A percentile compares a stretch with the other conserved stretches of the same genome.
phyloP scores from a whole-genome alignment of 2,797 vertebrate species.

The Anguilla obscura region DNA sequence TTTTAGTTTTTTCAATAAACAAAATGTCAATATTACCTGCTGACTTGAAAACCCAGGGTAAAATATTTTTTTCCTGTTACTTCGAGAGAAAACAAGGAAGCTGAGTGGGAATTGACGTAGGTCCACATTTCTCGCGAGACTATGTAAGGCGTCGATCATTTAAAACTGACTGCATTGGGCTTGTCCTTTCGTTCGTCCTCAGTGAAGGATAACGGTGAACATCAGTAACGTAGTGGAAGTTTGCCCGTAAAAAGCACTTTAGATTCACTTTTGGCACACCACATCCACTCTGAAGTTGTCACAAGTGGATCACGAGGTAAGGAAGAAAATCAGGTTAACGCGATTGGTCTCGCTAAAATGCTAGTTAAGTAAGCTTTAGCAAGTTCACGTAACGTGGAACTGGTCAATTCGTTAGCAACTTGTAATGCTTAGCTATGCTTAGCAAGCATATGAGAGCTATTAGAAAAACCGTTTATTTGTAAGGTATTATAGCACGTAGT shows the following conservation, averaged over 20 bases:
- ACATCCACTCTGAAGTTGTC: too few relatives aligned
- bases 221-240: too few relatives aligned
- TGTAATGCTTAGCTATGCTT: neutral
- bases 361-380: neutral
- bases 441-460: too few relatives aligned
- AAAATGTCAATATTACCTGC: neutral
- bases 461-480: too few relatives aligned
- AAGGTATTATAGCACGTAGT: too few relatives aligned
- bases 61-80: neutral
- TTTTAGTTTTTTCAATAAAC: neutral
- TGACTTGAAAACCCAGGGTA: neutral
- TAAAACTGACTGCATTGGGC: slow-evolving; percentile 32
- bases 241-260: neutral
- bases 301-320: slow-evolving; percentile 23
- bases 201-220: slow-evolving; percentile 76
- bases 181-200: slow-evolving; percentile 79
- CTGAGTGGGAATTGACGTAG: neutral
- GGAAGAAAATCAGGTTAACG: neutral
- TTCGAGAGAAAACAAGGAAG: neutral
- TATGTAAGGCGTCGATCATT: neutral
- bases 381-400: neutral
- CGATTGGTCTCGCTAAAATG: neutral
- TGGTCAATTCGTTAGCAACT: neutral
- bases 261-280: too few relatives aligned
- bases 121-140: slow-evolving; percentile 45